Base-by-base conservation (phyloP, 2,888 invertebrate genomes). In the Schizaphis graminum region DNA sequence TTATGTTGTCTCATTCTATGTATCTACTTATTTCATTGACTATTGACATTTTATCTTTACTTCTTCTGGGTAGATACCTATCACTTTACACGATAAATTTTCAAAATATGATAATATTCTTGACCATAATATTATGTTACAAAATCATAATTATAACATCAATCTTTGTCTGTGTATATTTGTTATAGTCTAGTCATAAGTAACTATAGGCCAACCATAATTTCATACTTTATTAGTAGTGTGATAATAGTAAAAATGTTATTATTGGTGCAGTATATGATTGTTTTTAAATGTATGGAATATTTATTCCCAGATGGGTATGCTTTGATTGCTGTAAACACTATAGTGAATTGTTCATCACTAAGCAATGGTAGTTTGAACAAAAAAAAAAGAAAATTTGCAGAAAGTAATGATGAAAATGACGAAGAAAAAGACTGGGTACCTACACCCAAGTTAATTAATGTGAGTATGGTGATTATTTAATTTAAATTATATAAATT, bases 361-460 rank as follows among this genome's bases (percentile, higher is more conserved):
- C 13, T 92, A 61, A 61, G 57, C n/a, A 35, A 44, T 87, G 61
- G 87, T n/a, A n/a, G 4, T n/a, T 87, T 35, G 0, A 88, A 88
- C 26, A 92, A 57, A 88, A 92, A 92, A 67, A 92, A 88, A 88
- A 86, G 92, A 87, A 92, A 92, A 87, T 28, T 44, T 35, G 8
- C 67, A 47, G 92, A 92, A 67, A 44, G 24, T 41, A 88, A 67
- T 88, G 88, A 67, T 28, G 67, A 92, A 67, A 44, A 57, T 47
- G 24, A 13, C 24, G 87, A 86, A 57, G 57, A 92, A 49, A 86
- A 92, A 28, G 67, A 92, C 28, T 88, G 92, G n/a, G 49, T 92
- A 5, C 92, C 92, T 44, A 26, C 56, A 26, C 86, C 87, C 1
- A 92, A 88, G 26, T 28, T 26, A 47, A 67, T 7, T 10, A 92